Conservation (phyloP, 2,113 vertebrate genomes). For the Corythaeola cristata region DNA sequence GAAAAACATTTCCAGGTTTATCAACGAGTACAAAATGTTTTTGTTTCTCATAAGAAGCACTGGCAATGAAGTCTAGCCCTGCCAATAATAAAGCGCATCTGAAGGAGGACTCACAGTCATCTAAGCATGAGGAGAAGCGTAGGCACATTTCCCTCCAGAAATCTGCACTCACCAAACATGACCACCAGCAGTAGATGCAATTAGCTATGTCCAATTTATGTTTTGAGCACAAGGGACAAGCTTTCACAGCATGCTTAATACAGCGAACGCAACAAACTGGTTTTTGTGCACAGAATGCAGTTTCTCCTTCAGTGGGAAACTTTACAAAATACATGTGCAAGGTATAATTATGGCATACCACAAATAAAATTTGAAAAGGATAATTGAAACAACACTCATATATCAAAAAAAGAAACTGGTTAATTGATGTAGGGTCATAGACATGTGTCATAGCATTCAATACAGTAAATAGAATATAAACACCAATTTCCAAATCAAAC, state of each 20-base stretch:
- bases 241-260: constrained; percentile 14
- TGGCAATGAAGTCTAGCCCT: not conserved
- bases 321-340: constrained; percentile 23
- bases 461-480: constrained; percentile 32
- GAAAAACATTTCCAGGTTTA: not conserved
- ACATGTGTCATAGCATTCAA: constrained; percentile 3
- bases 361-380: constrained; percentile 45
- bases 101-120: constrained; percentile 1
- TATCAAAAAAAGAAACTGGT: constrained; percentile 27
- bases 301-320: constrained; percentile 27
- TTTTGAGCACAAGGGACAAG: constrained; percentile 32
- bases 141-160: constrained; percentile 30
- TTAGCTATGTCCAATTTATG: constrained; percentile 59
- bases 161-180: not conserved
- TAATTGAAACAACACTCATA: constrained; percentile 37
- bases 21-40: not conserved
- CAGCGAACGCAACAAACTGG: constrained; percentile 24
- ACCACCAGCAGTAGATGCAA: constrained; percentile 32
- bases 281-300: constrained; percentile 7
- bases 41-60: not conserved
- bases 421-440: constrained; percentile 24
- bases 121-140: not conserved
- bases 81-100: not conserved
- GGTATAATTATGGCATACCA: constrained; percentile 9
- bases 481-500: constrained; percentile 52